phyloP scores from a whole-genome alignment of 2,797 vertebrate species.

The Hydrocynus forskahlii region DNA sequence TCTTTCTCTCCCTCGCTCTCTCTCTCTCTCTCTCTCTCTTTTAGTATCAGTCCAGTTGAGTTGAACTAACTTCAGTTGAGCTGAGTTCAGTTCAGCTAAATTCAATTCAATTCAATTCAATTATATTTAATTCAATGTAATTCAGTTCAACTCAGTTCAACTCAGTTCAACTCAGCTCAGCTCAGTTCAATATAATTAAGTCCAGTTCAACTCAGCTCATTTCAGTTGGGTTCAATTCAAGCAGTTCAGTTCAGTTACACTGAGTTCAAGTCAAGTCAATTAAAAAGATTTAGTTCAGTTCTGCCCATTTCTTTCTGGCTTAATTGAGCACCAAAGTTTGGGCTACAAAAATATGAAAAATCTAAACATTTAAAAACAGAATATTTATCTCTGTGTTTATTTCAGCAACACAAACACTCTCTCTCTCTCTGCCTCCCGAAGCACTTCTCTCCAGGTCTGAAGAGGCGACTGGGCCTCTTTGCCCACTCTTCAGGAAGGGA shows the following conservation, averaged over 20 bases:
- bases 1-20: neutral
- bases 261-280: too few relatives aligned
- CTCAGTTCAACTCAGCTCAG: neutral
- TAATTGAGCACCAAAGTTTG: too few relatives aligned
- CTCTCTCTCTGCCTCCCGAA: neutral
- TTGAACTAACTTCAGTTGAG: too few relatives aligned
- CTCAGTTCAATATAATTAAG: too few relatives aligned
- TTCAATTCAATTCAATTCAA: too few relatives aligned
- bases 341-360: too few relatives aligned
- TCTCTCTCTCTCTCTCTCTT: neutral
- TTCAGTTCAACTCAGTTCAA: neutral
- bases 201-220: neutral
- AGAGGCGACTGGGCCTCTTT: conserved; percentile 63
- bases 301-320: too few relatives aligned
- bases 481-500: conserved; percentile 84
- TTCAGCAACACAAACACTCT: conserved; percentile 62
- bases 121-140: neutral
- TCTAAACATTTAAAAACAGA: too few relatives aligned
- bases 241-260: too few relatives aligned
- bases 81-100: too few relatives aligned
- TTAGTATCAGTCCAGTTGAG: too few relatives aligned
- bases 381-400: conserved; percentile 55
- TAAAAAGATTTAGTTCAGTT: too few relatives aligned
- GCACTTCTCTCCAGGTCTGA: conserved; percentile 10
- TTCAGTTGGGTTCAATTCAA: neutral